Evolutionary conservation across 2,797 vertebrate genomes (phyloP), one percentile per base, ranked within the genome.

Genomic region (Adelosebastes latens): DNA sequence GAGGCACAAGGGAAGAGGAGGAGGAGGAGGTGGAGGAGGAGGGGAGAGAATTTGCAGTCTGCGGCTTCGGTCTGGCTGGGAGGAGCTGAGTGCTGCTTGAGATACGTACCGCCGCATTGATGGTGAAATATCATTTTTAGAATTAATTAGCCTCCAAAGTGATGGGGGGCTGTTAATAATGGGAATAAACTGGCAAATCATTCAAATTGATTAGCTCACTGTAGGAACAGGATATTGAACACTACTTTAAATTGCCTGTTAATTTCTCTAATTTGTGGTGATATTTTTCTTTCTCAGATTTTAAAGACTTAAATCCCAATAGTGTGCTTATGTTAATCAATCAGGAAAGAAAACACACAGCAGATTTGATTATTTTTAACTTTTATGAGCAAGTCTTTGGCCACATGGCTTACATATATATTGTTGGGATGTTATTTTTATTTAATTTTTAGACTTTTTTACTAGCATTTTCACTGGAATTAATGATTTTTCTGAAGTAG

Each of bases 1-100:
- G 96, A 86, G 90, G 95, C 96, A 96, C 96, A 90, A 91, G 92
- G 90, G 96, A 96, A 93, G 96, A 2, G 49, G 20, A 52, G 49
- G 49, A 2, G 16, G 14, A 4, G 27, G 96, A 92, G 67, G 76
- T 70, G 77, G 63, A 6, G 82, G 81, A 69, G 78, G 70, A 83
- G 76, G 62, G 82, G 14, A 53, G 80, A 79, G 80, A 89, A 88
- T 92, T 87, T 91, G 87, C 85, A 90, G 91, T 93, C 90, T 89
- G 84, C 72, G 36, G 90, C 73, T 83, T 68, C 20, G 77, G 81
- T 86, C 82, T 87, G 79, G 65, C 83, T 85, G 90, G 89, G 87
- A 94, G 86, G 89, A 92, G 89, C 83, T 34, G 60, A 87, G 77
- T 61, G 94, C 75, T 83, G 75, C 79, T 86, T 52, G 60, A 87